Evolutionary conservation across 2,113 vertebrate genomes (phyloP).

Genomic region (Cinclus mexicanus): DNA sequence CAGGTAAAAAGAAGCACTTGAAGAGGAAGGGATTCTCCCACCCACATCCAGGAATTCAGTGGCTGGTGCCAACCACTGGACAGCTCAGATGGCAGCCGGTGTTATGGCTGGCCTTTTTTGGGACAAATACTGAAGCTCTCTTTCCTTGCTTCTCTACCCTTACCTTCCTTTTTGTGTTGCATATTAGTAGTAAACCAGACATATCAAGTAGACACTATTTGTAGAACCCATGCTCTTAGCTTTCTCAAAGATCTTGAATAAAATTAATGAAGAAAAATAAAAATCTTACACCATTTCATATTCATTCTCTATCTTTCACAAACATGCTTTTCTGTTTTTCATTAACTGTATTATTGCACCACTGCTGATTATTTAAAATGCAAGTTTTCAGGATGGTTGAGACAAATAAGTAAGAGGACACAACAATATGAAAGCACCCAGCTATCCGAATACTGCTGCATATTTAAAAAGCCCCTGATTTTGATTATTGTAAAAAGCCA

Average conservation of each 20-base stretch:
- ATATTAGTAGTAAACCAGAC: background rate
- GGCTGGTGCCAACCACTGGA: background rate
- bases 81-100: fast-evolving
- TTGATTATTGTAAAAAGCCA: background rate
- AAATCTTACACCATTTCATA: background rate
- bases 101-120: background rate
- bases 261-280: background rate
- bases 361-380: background rate
- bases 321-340: background rate
- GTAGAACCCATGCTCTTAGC: background rate
- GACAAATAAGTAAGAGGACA: background rate
- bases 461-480: background rate
- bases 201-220: background rate
- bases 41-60: background rate
- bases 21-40: background rate
- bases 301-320: background rate
- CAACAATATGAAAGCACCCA: background rate
- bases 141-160: background rate
- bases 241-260: background rate
- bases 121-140: background rate
- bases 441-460: background rate
- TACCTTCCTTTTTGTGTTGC: background rate
- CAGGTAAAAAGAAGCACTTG: background rate
- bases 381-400: background rate
- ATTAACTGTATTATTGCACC: background rate